Evolutionary conservation across 2,113 vertebrate species (phyloP).

Genomic region (Oenanthe oenanthe): DNA sequence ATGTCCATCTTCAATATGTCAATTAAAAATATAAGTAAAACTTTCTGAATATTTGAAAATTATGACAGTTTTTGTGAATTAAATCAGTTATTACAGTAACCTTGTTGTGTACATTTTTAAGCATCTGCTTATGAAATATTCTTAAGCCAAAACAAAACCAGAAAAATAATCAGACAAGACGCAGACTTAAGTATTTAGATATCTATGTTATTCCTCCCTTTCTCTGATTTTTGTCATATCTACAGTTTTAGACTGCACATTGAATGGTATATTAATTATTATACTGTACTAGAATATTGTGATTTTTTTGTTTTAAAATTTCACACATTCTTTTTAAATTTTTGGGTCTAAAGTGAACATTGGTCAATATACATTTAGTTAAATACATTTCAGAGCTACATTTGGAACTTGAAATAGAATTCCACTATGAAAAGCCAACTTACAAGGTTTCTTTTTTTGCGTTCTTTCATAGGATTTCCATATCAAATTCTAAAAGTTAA

Average conservation of each 20-base stretch:
- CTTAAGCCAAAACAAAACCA: background rate
- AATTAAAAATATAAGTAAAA: background rate
- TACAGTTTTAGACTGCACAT: background rate
- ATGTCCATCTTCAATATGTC: background rate
- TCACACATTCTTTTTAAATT: background rate
- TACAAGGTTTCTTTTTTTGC: background rate
- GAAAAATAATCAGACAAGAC: background rate
- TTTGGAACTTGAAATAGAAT: background rate
- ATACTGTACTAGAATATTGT: background rate
- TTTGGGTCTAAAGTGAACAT: background rate
- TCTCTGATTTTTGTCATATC: background rate
- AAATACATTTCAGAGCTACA: background rate
- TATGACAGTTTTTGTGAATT: fast-evolving
- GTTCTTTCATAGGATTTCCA: background rate
- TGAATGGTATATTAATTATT: background rate
- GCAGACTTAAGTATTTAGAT: background rate
- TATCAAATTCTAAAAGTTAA: background rate
- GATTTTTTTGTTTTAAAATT: background rate
- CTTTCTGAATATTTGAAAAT: background rate
- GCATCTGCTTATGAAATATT: background rate
- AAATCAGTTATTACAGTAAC: background rate
- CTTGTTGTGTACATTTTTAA: background rate
- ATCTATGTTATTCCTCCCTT: background rate
- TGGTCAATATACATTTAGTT: background rate
- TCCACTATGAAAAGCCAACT: background rate